Percentiles rank a stretch among this genome's conserved stretches.
Conservation (phyloP, 2,113 vertebrate genomes). For the Sterrhoptilus dennistouni region DNA sequence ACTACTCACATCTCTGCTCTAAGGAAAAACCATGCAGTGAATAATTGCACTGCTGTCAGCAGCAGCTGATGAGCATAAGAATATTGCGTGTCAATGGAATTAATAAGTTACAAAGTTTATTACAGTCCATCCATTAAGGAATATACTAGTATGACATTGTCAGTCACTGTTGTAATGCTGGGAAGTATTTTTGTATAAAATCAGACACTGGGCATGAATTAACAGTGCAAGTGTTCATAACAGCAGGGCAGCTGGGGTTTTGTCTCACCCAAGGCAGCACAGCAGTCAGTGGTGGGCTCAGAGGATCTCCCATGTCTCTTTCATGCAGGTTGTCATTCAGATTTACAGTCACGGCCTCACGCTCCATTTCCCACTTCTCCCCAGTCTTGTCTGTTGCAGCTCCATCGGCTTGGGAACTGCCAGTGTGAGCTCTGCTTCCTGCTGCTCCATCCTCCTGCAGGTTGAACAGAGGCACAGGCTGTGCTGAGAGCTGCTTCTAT, state of each 20-base stretch:
- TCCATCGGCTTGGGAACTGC: constrained; percentile 36
- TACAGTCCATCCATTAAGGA: background rate
- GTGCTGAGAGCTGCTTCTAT: background rate
- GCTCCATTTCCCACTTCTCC: constrained; percentile 31
- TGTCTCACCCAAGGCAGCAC: background rate
- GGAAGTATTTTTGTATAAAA: background rate
- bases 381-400: background rate
- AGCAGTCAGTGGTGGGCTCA: background rate
- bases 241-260: constrained; percentile 3
- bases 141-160: background rate
- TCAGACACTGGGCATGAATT: background rate
- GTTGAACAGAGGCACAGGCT: background rate
- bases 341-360: background rate
- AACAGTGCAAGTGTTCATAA: background rate
- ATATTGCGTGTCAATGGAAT: background rate
- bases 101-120: background rate
- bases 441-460: background rate
- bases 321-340: background rate
- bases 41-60: background rate
- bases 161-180: background rate
- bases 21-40: background rate
- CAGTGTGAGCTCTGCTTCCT: constrained; percentile 11
- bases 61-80: background rate
- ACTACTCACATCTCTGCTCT: background rate
- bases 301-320: background rate